These are phyloP conservation scores for Dimorphilus gyrociliatus DNA, from an alignment of 2,888 invertebrate species.

Conservation along the genomic window DNA sequence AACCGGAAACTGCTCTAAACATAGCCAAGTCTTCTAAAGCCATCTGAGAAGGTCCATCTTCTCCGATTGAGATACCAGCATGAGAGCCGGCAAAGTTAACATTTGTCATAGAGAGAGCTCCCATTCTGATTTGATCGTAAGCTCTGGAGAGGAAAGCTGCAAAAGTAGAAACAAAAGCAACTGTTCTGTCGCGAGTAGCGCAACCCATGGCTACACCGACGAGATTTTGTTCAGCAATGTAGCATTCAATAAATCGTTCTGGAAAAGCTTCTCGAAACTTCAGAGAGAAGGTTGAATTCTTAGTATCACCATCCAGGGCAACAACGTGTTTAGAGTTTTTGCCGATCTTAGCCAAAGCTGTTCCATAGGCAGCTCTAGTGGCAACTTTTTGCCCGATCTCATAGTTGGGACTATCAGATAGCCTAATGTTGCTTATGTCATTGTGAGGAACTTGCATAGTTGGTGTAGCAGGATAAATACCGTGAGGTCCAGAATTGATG, in stretches of 20 bases:
- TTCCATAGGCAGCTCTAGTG: conserved; percentile 70
- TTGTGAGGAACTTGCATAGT: conserved; percentile 53
- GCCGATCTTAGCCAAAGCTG: conserved; percentile 72
- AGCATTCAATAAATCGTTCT: conserved; percentile 80
- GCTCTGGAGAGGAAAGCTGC: conserved; percentile 92
- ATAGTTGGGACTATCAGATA: conserved; percentile 68
- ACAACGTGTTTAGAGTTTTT: conserved; percentile 56
- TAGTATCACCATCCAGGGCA: conserved; percentile 91
- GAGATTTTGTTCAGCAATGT: conserved; percentile 96
- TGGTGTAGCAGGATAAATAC: conserved; percentile 49
- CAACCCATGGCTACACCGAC: conserved; percentile 85
- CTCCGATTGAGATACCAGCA: conserved; percentile 89
- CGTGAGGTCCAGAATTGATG: conserved; percentile 49
- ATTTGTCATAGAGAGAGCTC: conserved; percentile 93
- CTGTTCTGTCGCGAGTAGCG: conserved; percentile 73
- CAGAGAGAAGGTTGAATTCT: conserved; percentile 93
- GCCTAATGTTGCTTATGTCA: conserved; percentile 52
- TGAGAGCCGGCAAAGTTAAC: conserved; percentile 92
- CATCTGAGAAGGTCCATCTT: conserved; percentile 99
- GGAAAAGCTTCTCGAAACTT: conserved; percentile 45
- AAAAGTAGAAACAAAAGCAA: conserved; percentile 90
- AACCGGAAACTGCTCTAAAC: conserved; percentile 72
- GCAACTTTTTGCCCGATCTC: conserved; percentile 42
- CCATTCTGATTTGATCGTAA: conserved; percentile 98
- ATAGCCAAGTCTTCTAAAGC: conserved; percentile 92